Evolutionary conservation across 1,140 invertebrate species (phyloP).

Genomic region (Formica selysi): DNA sequence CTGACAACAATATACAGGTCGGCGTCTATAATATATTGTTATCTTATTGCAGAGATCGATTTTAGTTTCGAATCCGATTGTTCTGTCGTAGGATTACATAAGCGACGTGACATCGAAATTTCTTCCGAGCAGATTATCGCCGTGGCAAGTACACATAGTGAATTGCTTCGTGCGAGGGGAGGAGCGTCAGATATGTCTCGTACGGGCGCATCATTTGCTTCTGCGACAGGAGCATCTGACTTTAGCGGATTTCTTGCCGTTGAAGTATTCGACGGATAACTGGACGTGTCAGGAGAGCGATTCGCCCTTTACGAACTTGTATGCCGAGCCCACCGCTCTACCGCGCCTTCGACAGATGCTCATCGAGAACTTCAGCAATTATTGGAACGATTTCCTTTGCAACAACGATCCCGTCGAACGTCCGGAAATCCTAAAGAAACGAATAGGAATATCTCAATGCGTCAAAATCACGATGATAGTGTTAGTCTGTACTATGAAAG

Average conservation of each 20-base stretch:
- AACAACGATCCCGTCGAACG: conserved; percentile 92
- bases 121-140: conserved; percentile 89
- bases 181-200: conserved; percentile 90
- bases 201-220: conserved; percentile 92
- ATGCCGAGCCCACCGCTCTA: conserved; percentile 89
- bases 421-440: conserved; percentile 88
- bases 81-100: conserved; percentile 89
- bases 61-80: too few species aligned
- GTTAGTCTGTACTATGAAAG: conserved; percentile 87
- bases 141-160: conserved; percentile 93
- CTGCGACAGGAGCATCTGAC: conserved; percentile 90
- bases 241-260: conserved; percentile 91
- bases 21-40: background rate
- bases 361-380: conserved; percentile 90
- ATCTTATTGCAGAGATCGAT: background rate
- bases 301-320: conserved; percentile 87
- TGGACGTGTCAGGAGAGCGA: conserved; percentile 80
- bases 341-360: conserved; percentile 89
- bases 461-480: conserved; percentile 88
- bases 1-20: conserved; percentile 91
- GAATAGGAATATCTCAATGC: conserved; percentile 88
- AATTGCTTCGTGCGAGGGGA: conserved; percentile 86
- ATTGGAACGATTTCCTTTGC: conserved; percentile 93
- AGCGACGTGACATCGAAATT: conserved; percentile 93
- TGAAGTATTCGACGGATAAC: conserved; percentile 86